Conservation (phyloP, 2,113 vertebrate genomes). For the Tichodroma muraria region DNA sequence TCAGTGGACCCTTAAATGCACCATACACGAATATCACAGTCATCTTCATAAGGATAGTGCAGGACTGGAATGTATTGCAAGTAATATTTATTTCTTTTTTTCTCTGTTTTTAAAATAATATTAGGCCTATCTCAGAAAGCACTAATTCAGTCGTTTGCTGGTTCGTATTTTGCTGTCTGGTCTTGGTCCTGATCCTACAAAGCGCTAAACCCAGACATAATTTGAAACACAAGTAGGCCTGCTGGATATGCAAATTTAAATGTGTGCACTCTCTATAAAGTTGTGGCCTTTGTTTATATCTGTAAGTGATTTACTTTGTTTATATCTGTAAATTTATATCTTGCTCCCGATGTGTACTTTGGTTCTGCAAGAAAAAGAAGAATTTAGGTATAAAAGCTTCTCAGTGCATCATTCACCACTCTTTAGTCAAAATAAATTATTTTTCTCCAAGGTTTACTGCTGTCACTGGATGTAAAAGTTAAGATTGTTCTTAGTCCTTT, state of each 20-base stretch:
- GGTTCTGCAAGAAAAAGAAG: neutral
- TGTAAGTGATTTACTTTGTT: neutral
- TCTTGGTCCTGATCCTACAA: neutral
- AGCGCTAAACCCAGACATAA: neutral
- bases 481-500: no score
- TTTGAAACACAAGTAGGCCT: neutral
- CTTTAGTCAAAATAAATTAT: neutral
- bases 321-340: neutral
- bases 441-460: neutral
- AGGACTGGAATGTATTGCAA: neutral
- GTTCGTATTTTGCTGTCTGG: neutral
- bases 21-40: fast-evolving
- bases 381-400: neutral
- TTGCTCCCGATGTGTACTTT: neutral
- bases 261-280: neutral
- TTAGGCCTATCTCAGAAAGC: neutral
- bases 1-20: neutral
- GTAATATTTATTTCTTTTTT: neutral
- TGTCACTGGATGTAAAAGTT: neutral
- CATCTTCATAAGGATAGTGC: neutral
- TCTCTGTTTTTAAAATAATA: neutral
- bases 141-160: neutral
- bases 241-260: neutral
- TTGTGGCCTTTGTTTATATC: neutral
- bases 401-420: fast-evolving